Percentiles rank a stretch among this genome's conserved stretches.
These are phyloP conservation scores for Scaptomyza parva DNA, from an alignment of 2,888 invertebrate genomes.

Conservation along the genomic window DNA sequence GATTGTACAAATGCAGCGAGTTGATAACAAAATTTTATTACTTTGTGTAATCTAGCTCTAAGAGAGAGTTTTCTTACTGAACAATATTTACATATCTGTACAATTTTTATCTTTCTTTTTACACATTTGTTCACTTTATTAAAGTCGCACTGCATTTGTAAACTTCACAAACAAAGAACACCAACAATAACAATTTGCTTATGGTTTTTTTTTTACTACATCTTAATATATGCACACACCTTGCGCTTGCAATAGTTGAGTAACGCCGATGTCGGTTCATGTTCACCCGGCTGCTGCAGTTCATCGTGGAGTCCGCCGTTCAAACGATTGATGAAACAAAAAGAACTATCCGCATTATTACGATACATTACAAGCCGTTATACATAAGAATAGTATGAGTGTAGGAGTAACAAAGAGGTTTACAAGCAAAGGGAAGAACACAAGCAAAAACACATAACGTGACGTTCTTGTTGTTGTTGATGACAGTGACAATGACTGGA, in stretches of 20 bases:
- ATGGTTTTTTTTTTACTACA: not conserved
- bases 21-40: not conserved
- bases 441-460: constrained; percentile 57
- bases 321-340: constrained; percentile 76
- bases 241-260: constrained; percentile 93
- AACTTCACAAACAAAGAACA: not conserved
- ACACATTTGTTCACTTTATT: not conserved
- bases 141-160: not conserved
- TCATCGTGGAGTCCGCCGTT: constrained; percentile 87
- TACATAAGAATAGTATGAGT: not conserved
- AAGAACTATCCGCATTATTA: constrained; percentile 74
- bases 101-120: not conserved
- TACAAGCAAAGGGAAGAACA: constrained; percentile 17
- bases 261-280: constrained; percentile 91
- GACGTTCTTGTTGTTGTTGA: constrained; percentile 12
- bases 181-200: not conserved
- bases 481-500: constrained; percentile 29
- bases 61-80: not conserved
- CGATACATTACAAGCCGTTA: constrained; percentile 66
- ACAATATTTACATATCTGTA: too few relatives aligned
- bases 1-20: not conserved
- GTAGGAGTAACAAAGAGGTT: constrained; percentile 1
- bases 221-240: constrained; percentile 80
- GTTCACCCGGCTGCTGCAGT: constrained; percentile 87
- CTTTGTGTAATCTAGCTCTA: too few relatives aligned